Base-by-base conservation (phyloP, 1,140 invertebrate genomes). In the Leptopilina boulardi region DNA sequence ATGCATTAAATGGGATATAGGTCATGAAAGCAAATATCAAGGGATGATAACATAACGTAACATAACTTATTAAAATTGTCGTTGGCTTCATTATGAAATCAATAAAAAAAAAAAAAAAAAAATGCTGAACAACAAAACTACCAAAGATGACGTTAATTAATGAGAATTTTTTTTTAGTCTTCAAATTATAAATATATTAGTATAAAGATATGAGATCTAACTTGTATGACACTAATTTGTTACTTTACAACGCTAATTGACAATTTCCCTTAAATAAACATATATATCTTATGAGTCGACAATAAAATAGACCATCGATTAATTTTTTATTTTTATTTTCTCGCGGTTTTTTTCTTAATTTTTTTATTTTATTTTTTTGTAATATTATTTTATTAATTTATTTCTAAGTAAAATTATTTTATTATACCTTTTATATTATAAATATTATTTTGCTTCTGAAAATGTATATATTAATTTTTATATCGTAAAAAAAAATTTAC, bases 1-100 rank as follows among this genome's bases (percentile, higher is more conserved):
- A 15, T 66, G 26, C 15, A 23, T 59, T 59, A 66, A 66, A 66
- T 66, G 59, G 26, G 47, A 18, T 51, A 18, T 51, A 51, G 26
- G 59, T 34, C 59, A 30, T 30, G 26, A 66, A 34, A 66, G 59
- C 26, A 30, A 66, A 66, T 66, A 30, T 30, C 26, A 30, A 30
- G 13, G 23, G 23, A 8, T 66, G 21, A 30, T 66, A 66, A 30
- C 13, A 13, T 66, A 51, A 51, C 19, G 54, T 59, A 59, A 26
- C 9, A 30, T 34, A 66, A 66, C 59, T 30, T 26, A 30, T n/a
- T 13, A 26, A 59, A 59, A 30, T 11, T 59, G 56, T 23, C 8
- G 59, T 30, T 11, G 0, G 13, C 30, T 66, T 15, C 26, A 66
- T 30, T 66, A 30, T 51, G n/a, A 23, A 66, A 66, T 66, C 13